Evolutionary conservation across 2,888 invertebrate genomes (phyloP), one percentile per base, ranked within the genome.

Genomic region (Osmoderma eremita): DNA sequence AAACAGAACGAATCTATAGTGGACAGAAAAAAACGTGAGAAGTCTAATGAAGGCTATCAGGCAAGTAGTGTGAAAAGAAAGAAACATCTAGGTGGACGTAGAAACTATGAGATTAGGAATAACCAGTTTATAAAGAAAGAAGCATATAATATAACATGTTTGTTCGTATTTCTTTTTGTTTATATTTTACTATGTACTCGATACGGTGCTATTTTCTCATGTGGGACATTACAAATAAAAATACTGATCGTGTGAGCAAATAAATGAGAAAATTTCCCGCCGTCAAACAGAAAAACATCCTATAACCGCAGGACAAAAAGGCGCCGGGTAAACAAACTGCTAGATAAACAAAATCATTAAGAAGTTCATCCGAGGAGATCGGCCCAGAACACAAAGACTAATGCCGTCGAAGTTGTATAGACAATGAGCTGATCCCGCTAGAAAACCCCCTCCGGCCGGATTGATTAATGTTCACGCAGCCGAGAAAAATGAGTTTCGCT

Each of bases 401-500:
- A 68, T 69, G 69, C 67, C 69, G 67, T 68, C 67, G 69, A 71
- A 69, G 67, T 71, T 71, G 68, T 65, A 71, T 66, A 67, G 67
- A 67, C 67, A 67, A 65, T 69, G 53, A 64, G 67, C 62, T 56
- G 68, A 64, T 69, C 66, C 63, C 65, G 61, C 56, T 64, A 68
- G 64, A 65, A 65, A 66, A 64, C 67, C 67, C 51, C 68, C 70
- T 63, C 63, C 65, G 69, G 56, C 49, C 36, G 67, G 76, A 77
- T 78, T 78, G 77, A 77, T 78, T 77, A 76, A 77, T 77, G 77
- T 75, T 72, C 70, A 58, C 69, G 71, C 71, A 72, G 74, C 73
- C 75, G 76, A 77, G 77, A 78, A 76, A 77, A 77, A 77, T 76
- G 77, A 76, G 76, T 73, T 75, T 73, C 76, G 75, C 74, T 75